These are phyloP conservation scores for Pentalonia nigronervosa DNA, from an alignment of 1,140 invertebrate species.

Conservation along the genomic window DNA sequence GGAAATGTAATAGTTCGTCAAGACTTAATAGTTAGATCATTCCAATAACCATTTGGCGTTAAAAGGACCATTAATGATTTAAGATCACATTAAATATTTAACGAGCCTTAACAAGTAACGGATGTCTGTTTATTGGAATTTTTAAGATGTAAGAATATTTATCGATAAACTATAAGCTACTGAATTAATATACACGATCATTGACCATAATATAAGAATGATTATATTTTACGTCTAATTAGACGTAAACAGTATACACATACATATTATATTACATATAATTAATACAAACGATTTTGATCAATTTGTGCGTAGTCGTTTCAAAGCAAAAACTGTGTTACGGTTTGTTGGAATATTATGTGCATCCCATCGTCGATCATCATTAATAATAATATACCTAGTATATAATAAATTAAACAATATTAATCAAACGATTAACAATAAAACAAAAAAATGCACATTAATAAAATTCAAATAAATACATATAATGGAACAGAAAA, in stretches of 20 bases:
- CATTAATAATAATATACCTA: neutral
- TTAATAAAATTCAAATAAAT: neutral
- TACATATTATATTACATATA: neutral
- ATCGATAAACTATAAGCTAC: neutral
- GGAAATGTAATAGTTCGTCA: neutral
- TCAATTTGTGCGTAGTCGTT: neutral
- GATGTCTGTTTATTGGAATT: neutral
- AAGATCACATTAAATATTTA: neutral
- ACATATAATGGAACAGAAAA: neutral
- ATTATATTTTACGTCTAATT: neutral
- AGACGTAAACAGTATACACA: no score
- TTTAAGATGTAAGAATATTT: neutral
- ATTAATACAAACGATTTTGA: neutral
- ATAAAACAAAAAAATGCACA: neutral
- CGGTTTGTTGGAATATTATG: neutral
- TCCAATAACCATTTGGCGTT: neutral
- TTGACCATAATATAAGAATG: neutral
- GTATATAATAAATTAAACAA: neutral
- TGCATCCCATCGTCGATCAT: neutral
- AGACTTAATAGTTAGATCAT: neutral
- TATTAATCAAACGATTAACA: neutral
- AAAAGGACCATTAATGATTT: neutral
- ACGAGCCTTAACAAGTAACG: neutral
- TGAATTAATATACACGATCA: neutral
- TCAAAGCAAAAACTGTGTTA: neutral